phyloP scores from a whole-genome alignment of 2,797 vertebrate species.

The Furcifer pardalis region DNA sequence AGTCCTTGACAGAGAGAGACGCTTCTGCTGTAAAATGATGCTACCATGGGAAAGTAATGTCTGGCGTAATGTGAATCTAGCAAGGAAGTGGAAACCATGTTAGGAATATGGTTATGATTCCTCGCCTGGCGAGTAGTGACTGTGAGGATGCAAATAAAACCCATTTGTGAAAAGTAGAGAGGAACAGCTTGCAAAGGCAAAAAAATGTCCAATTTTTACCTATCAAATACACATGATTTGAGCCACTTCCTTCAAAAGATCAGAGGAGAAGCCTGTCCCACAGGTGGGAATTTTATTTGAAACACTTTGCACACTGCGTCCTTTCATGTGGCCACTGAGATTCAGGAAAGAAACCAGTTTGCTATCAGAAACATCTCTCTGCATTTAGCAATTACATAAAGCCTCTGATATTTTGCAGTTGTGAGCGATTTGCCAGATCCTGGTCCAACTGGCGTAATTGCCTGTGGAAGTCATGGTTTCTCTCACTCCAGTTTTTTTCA shows the following conservation, averaged over 20 bases:
- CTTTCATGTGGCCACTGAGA: neutral
- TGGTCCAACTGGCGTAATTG: constrained; percentile 14
- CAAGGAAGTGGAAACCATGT: neutral
- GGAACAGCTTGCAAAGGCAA: neutral
- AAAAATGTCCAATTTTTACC: neutral
- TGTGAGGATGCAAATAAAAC: neutral
- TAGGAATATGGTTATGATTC: neutral
- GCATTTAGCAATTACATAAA: constrained; percentile 1
- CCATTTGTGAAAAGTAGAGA: too few species aligned
- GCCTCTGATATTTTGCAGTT: constrained; percentile 6
- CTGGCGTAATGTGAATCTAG: too few species aligned
- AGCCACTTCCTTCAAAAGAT: neutral
- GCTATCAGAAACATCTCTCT: constrained; percentile 7
- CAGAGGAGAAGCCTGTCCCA: neutral
- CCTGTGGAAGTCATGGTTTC: constrained; percentile 11
- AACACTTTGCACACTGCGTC: neutral
- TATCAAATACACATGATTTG: neutral
- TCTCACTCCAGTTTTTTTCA: constrained; percentile 36
- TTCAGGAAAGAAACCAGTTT: neutral
- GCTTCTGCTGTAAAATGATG: neutral
- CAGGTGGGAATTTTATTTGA: neutral
- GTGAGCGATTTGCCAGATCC: constrained; percentile 31
- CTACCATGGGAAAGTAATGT: neutral
- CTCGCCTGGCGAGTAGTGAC: too few species aligned
- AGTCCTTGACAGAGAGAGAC: neutral